phyloP scores from a whole-genome alignment of 2,113 vertebrate species.

The Petrocephalus microphthalmus region DNA sequence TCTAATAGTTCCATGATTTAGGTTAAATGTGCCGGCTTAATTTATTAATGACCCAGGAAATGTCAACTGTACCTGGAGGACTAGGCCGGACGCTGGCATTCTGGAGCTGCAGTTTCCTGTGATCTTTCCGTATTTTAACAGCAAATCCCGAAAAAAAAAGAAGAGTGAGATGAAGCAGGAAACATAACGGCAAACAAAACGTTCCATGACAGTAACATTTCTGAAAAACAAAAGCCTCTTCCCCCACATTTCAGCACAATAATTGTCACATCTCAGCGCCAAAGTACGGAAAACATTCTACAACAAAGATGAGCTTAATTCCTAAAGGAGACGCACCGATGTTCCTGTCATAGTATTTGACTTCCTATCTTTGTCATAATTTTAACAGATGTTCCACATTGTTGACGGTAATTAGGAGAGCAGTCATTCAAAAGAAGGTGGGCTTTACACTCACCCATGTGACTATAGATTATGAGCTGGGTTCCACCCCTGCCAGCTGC shows the following conservation, averaged over 20 bases:
- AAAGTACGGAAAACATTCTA: background rate
- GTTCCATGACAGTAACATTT: background rate
- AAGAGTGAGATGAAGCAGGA: background rate
- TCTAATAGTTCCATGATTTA: background rate
- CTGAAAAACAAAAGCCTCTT: background rate
- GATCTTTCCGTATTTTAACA: background rate
- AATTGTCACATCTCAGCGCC: background rate
- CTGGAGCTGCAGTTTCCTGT: background rate
- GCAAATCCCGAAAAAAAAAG: background rate
- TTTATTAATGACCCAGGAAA: background rate
- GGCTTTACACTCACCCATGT: constrained; percentile 27
- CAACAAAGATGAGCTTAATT: constrained; percentile 40
- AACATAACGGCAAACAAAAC: background rate
- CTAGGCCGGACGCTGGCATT: background rate
- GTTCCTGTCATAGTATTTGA: constrained; percentile 33
- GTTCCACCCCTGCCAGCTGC: background rate
- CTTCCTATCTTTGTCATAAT: constrained; percentile 50
- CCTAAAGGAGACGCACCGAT: constrained; percentile 41
- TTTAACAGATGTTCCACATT: constrained; percentile 53
- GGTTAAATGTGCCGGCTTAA: background rate
- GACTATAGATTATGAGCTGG: constrained; percentile 37
- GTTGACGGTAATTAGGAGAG: constrained; percentile 50
- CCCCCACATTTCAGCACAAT: background rate
- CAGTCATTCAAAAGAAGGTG: constrained; percentile 44
- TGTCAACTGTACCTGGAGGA: background rate